A percentile compares a stretch with the other conserved stretches of the same genome.
These are phyloP conservation scores for Trididemnum clinides DNA, from an alignment of 23 tunicate species.

Conservation along the genomic window DNA sequence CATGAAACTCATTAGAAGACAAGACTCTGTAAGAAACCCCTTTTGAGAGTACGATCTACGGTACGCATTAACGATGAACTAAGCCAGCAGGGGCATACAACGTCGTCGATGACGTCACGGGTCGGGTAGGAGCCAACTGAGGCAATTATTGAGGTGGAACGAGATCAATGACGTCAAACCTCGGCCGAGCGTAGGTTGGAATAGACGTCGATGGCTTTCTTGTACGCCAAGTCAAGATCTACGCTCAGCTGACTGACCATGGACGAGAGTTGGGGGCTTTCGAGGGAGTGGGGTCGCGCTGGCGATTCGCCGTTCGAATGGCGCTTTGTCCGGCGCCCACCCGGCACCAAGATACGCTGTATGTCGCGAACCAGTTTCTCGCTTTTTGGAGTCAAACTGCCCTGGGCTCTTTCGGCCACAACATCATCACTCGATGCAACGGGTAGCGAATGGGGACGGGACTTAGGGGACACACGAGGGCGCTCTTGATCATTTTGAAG, in stretches of 20 bases:
- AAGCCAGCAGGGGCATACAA: no score
- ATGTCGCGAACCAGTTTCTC: conserved; percentile 65
- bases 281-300: conserved; percentile 31
- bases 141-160: no score
- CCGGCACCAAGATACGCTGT: conserved; percentile 58
- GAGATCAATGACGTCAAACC: conserved; percentile 29
- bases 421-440: background rate
- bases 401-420: background rate
- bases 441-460: conserved; percentile 49
- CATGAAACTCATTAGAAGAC: no score
- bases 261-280: conserved; percentile 44
- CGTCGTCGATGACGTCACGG: no score
- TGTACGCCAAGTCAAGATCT: conserved; percentile 66
- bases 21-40: no score
- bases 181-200: conserved; percentile 55
- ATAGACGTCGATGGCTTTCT: conserved; percentile 56
- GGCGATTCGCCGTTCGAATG: background rate
- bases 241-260: conserved; percentile 67
- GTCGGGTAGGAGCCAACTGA: no score
- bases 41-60: no score
- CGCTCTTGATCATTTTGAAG: background rate
- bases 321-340: conserved; percentile 37
- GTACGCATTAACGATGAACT: no score
- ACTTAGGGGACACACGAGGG: background rate
- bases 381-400: conserved; percentile 72